Base-by-base conservation (phyloP, 2,888 invertebrate species). In the Carterocephalus palaemon region DNA sequence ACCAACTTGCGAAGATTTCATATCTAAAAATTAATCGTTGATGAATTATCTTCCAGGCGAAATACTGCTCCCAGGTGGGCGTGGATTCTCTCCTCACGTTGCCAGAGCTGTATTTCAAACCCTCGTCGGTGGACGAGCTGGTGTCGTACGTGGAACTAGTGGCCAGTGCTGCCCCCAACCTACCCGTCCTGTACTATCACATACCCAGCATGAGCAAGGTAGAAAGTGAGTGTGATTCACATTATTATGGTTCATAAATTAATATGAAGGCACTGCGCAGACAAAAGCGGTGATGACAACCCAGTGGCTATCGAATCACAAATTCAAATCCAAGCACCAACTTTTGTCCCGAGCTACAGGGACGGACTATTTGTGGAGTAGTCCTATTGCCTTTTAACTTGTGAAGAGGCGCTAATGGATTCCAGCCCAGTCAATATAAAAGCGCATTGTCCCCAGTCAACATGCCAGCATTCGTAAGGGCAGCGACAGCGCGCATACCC, bases 111-210 rank as follows among this genome's bases (percentile, higher is more conserved):
- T 95, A 93, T 72, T 92, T 92, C 72, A 93, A 91, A 64, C 94
- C 94, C 0, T 73, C 74, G 3, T 86, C 75, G 0, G 77, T 89
- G 0, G 70, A 84, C 4, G 89, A 92, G 19, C 77, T 95, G 38
- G 90, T 92, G 0, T 78, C 85, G 42, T 94, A 94, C 64, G 80
- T 95, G 37, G 88, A 88, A 55, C 64, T 88, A 33, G 90, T 96
- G 3, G 89, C 92, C 0, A 79, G 88, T 8, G 91, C 92, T 0
- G 95, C 95, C 1, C 92, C 93, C 0, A 90, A 90, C 3, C 89
- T 92, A 0, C 95, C 96, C 0, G 88, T 96, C 28, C 83, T 95
- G 16, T 95, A 95, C 66, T 96, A 96, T 65, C 95, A 96, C 64
- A 92, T 95, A 56, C 95, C 95, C 0, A 81, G 80, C 49, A 89